Evolutionary conservation across 2,113 vertebrate genomes (phyloP), one percentile per base, ranked within the genome.

Genomic region (Pyxicephalus adspersus): DNA sequence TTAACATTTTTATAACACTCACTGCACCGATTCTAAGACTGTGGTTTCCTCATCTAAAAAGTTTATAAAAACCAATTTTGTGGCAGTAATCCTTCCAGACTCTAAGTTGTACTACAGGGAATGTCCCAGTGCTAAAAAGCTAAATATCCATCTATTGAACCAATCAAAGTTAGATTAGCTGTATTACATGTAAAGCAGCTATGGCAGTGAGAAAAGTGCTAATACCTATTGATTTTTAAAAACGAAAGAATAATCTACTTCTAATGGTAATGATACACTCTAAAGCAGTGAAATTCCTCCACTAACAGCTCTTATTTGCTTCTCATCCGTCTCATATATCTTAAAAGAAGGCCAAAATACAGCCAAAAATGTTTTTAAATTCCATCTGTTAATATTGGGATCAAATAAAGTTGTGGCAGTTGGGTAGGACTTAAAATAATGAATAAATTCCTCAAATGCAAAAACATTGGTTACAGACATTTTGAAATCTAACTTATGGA

Each of bases 1-100:
- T 95, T 94, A 90, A 93, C 88, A 91, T 93, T 93, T 95, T 93
- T 86, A 85, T 91, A 93, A 93, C 90, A 91, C 83, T 81, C 85
- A 87, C 91, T 91, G 93, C 83, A 86, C 86, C 83, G 61, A 78
- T 86, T 71, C 87, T 86, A 90, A 86, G 71, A 89, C 91, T 83
- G 85, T 85, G 50, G 83, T 89, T 83, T 70, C 85, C 92, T 85
- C 84, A 85, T 76, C 89, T 90, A 86, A 91, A 79, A 87, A 85
- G 82, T 92, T 92, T 88, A 91, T 90, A 87, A 89, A 91, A 91
- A 93, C 65, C 73, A 68, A 86, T 88, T 89, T 60, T n/a, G 84
- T 86, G 77, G 0, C 75, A 68, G 65, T 79, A 78, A 78, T 67
- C 64, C 54, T 79, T 61, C 28, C 61, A 19, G 17, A 68, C 51